Evolutionary conservation across 2,113 vertebrate species (phyloP), one percentile per base, ranked within the genome.

Genomic region (Aphyosemion australe): DNA sequence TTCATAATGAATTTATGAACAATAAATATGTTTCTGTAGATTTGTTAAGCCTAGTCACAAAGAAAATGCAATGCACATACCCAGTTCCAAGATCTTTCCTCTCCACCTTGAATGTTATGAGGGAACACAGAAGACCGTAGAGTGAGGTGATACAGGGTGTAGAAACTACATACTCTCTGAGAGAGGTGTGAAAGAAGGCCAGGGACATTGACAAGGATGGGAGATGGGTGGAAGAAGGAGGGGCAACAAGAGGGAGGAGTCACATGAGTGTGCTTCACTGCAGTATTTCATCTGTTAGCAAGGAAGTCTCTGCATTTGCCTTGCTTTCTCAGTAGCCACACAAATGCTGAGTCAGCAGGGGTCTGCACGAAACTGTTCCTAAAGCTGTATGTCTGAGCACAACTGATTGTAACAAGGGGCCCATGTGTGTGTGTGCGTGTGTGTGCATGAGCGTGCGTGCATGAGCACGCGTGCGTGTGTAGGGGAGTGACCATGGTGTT

Each of bases 211-310:
- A 65, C 57, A 70, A 62, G 66, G 55, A 83, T 53, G 65, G 65
- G 61, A 54, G 41, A 59, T n/a, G n/a, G n/a, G 70, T 58, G 41
- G 66, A 59, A 56, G 62, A 78, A 67, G 78, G 74, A 86, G 76
- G 75, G 79, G 71, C 64, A 67, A 64, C 62, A 61, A 62, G 65
- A 72, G 56, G 70, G 72, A 80, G 83, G 69, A 73, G 82, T 79
- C 31, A 51, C 72, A 73, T 56, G 76, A 82, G 64, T 48, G 72
- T 71, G 76, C 76, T 69, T 67, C 75, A 86, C 89, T 91, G 90
- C 89, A 90, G 89, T 83, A 87, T 86, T 87, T 89, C 74, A 84
- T 84, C 68, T 80, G 75, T 71, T 85, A 74, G 82, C 77, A 53
- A 72, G 82, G 78, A 53, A 74, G 61, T 79, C 82, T 65, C 79